Evolutionary conservation across 2,888 invertebrate genomes (phyloP).

Genomic region (Drosophila borealis): DNA sequence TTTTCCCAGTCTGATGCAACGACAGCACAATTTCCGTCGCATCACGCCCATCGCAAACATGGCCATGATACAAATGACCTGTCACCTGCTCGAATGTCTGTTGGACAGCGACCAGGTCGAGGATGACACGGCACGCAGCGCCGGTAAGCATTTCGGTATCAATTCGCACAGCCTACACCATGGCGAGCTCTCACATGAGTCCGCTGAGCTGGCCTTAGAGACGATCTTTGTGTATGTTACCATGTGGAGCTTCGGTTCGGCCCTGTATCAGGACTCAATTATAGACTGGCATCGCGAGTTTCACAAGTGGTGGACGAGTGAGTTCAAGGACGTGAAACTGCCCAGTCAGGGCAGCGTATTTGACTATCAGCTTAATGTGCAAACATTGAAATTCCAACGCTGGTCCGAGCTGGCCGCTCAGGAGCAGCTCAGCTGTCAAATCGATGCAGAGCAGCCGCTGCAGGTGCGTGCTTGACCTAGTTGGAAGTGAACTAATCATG

Average conservation of each 20-base stretch:
- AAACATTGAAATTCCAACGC: slow-evolving; percentile 92
- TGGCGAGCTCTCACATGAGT: slow-evolving; percentile 88
- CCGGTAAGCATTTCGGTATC: slow-evolving; percentile 7
- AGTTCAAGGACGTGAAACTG: slow-evolving; percentile 96
- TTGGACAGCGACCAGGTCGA: slow-evolving; percentile 83
- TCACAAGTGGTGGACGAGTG: slow-evolving; percentile 97
- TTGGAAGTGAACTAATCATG: slow-evolving; percentile 58
- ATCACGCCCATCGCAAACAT: slow-evolving; percentile 96
- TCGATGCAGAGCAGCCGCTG: slow-evolving; percentile 93
- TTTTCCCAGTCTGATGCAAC: slow-evolving; percentile 93
- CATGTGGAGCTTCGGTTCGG: slow-evolving; percentile 97
- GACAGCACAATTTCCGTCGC: slow-evolving; percentile 92
- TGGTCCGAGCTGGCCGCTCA: slow-evolving; percentile 92
- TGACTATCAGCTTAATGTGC: slow-evolving; percentile 94
- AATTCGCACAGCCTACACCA: slow-evolving; percentile 87
- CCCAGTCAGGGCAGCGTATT: slow-evolving; percentile 94
- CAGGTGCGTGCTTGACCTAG: slow-evolving; percentile 87
- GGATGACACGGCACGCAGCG: slow-evolving; percentile 9
- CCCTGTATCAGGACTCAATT: slow-evolving; percentile 94
- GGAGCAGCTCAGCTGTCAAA: slow-evolving; percentile 86
- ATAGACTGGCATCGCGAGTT: slow-evolving; percentile 97
- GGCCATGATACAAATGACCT: slow-evolving; percentile 95
- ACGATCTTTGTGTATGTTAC: slow-evolving; percentile 95
- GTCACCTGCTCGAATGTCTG: slow-evolving; percentile 94
- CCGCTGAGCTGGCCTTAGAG: slow-evolving; percentile 88